Percentiles rank a stretch among this genome's conserved stretches.
These are phyloP conservation scores for Charina bottae DNA, from an alignment of 2,113 vertebrate species.

Conservation along the genomic window DNA sequence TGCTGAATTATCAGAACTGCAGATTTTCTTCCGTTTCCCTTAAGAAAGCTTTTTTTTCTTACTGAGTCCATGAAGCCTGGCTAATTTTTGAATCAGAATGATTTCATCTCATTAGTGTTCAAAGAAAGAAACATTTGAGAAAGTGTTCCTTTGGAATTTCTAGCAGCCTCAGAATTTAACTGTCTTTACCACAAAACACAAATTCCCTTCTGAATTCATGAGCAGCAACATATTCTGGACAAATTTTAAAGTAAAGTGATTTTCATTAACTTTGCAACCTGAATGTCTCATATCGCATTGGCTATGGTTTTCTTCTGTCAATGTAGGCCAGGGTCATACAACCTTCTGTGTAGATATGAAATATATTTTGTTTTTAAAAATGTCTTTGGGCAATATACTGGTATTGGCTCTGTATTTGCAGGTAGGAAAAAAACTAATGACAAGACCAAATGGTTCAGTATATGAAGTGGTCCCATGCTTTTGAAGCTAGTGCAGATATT, in stretches of 20 bases:
- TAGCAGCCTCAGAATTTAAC: slow-evolving; percentile 69
- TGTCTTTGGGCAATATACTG: neutral
- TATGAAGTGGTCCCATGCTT: neutral
- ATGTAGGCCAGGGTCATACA: neutral
- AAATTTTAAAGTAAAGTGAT: slow-evolving; percentile 55
- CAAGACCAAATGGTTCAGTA: neutral
- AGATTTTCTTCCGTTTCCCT: slow-evolving; percentile 73
- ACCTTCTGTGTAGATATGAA: neutral
- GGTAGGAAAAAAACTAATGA: neutral
- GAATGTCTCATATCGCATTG: neutral
- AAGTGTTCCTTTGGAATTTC: slow-evolving; percentile 69
- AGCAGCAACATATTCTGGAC: slow-evolving; percentile 61
- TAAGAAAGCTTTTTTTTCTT: slow-evolving; percentile 75
- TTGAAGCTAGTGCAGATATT: no score
- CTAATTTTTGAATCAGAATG: slow-evolving; percentile 78
- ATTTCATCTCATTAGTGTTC: slow-evolving; percentile 75
- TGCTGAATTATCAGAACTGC: slow-evolving; percentile 65
- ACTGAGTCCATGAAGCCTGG: slow-evolving; percentile 72
- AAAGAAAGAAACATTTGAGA: slow-evolving; percentile 77
- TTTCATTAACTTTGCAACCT: slow-evolving; percentile 2
- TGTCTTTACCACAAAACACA: slow-evolving; percentile 70
- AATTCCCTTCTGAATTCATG: slow-evolving; percentile 68
- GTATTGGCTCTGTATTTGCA: neutral
- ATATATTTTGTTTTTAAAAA: neutral
- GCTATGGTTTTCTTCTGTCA: neutral